Conservation (phyloP, 1,140 invertebrate species). For the Zaprionus davidi region DNA sequence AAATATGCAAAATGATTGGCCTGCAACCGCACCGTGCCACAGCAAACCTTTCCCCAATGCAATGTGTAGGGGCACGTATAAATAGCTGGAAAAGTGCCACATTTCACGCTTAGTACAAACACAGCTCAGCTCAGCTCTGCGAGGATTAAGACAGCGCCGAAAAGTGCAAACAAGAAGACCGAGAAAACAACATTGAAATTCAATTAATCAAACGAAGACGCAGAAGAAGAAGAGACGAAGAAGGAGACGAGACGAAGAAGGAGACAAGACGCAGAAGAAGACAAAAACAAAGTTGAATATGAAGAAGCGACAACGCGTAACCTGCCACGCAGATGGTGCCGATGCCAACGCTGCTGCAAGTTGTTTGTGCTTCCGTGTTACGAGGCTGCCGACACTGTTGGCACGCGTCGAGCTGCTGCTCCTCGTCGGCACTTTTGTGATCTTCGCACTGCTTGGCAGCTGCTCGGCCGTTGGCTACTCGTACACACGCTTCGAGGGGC, state of each 20-base stretch:
- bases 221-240: neutral
- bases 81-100: constrained; percentile 73
- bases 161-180: neutral
- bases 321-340: constrained; percentile 28
- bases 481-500: constrained; percentile 88
- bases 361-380: constrained; percentile 73
- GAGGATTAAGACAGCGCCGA: constrained; percentile 37
- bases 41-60: constrained; percentile 44
- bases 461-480: constrained; percentile 86
- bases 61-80: constrained; percentile 52
- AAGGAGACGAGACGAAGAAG: neutral
- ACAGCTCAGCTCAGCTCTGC: neutral
- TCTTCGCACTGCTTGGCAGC: constrained; percentile 45
- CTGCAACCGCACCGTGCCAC: constrained; percentile 18
- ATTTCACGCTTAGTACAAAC: constrained; percentile 76
- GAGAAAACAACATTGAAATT: constrained; percentile 27
- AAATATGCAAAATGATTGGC: constrained; percentile 66
- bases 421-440: constrained; percentile 15
- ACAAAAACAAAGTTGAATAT: constrained; percentile 16
- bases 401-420: constrained; percentile 51
- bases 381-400: constrained; percentile 14
- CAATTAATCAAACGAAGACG: constrained; percentile 23
- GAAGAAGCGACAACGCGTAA: constrained; percentile 68
- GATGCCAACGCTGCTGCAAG: constrained; percentile 6
- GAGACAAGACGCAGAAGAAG: neutral